Evolutionary conservation across 1,140 invertebrate genomes (phyloP).

Genomic region (Drosophila arizonae): DNA sequence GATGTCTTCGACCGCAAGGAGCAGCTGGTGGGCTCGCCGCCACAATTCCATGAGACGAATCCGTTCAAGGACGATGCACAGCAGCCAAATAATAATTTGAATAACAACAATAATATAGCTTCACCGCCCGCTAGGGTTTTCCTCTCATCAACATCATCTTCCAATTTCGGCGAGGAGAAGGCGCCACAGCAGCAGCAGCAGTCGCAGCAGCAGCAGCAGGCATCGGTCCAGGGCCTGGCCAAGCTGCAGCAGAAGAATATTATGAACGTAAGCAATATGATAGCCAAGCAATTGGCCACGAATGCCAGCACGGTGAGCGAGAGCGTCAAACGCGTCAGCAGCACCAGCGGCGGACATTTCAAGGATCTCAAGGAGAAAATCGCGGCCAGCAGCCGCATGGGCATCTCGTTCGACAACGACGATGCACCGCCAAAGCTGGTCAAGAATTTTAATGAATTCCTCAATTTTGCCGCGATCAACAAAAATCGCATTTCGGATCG

Average conservation of each 20-base stretch:
- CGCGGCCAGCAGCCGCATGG: conserved; percentile 80
- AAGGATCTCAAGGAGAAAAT: conserved; percentile 84
- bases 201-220: neutral
- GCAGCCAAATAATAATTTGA: conserved; percentile 20
- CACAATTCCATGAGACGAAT: conserved; percentile 75
- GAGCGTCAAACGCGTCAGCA: conserved; percentile 70
- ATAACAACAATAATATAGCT: conserved; percentile 1
- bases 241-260: conserved; percentile 72
- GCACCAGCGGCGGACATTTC: conserved; percentile 83
- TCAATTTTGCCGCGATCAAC: conserved; percentile 88
- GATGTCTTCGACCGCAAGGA: conserved; percentile 71
- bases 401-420: conserved; percentile 41
- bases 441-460: conserved; percentile 92
- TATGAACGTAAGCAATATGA: conserved; percentile 76
- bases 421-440: conserved; percentile 85
- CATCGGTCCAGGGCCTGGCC: conserved; percentile 24
- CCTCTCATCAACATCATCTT: conserved; percentile 59
- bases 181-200: neutral
- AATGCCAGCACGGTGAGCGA: conserved; percentile 72
- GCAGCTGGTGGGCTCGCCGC: conserved; percentile 29
- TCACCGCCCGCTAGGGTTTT: conserved; percentile 45
- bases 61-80: conserved; percentile 74
- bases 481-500: conserved; percentile 84
- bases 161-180: conserved; percentile 46
- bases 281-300: conserved; percentile 72